phyloP scores from a whole-genome alignment of 2,888 invertebrate species.

The Eudemis profundana region DNA sequence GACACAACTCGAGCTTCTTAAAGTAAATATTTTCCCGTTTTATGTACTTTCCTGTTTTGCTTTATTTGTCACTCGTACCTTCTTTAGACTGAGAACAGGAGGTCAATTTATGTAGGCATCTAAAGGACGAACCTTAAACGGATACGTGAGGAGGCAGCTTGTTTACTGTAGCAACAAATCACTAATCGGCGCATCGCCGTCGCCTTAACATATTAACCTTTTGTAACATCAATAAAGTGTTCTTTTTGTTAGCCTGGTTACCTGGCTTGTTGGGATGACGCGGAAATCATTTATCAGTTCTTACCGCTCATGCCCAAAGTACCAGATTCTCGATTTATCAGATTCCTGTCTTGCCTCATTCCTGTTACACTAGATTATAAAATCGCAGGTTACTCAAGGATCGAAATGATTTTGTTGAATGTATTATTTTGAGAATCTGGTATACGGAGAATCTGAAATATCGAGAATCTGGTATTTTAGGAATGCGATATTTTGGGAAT shows the following conservation, averaged over 20 bases:
- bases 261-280: too few species aligned
- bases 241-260: slow-evolving; percentile 11
- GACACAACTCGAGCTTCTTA: background rate
- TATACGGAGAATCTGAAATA: too few species aligned
- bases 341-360: too few species aligned
- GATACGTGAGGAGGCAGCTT: slow-evolving; percentile 3
- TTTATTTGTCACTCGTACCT: background rate
- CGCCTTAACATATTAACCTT: slow-evolving; percentile 17
- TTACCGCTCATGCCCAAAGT: too few species aligned
- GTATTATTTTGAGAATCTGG: too few species aligned
- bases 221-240: slow-evolving; percentile 3
- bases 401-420: too few species aligned
- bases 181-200: slow-evolving; percentile 12
- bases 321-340: too few species aligned
- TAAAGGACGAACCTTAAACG: slow-evolving; percentile 5
- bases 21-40: background rate
- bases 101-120: background rate
- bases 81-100: background rate
- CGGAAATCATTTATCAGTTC: too few species aligned
- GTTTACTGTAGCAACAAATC: slow-evolving; percentile 7
- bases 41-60: background rate
- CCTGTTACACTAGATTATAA: too few species aligned
- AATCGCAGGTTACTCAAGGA: too few species aligned
- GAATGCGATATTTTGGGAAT: too few species aligned
- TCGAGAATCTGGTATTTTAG: too few species aligned